Conservation (phyloP, 1,140 invertebrate species). For the Plutomurus gul region DNA sequence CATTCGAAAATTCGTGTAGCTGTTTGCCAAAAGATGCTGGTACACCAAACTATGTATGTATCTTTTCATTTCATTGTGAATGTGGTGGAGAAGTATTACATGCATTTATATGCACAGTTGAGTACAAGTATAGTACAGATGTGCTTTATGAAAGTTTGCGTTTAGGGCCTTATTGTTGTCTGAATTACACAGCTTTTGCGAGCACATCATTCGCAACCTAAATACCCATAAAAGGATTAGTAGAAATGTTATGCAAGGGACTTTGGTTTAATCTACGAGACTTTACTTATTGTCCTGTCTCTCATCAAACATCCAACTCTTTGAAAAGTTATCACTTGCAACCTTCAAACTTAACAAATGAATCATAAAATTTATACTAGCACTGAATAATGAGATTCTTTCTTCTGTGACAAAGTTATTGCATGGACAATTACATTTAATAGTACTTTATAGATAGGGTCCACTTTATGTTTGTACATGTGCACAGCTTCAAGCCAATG, state of each 20-base stretch:
- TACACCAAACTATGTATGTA: too few species aligned
- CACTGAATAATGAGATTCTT: not conserved
- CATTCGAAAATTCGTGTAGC: too few species aligned
- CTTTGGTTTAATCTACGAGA: not conserved
- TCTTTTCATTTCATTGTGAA: too few species aligned
- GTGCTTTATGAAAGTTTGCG: too few species aligned
- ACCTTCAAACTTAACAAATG: constrained; percentile 19
- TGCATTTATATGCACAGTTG: too few species aligned
- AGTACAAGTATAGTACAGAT: too few species aligned
- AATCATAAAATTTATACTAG: not conserved
- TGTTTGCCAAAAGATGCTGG: too few species aligned
- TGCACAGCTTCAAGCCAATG: too few species aligned
- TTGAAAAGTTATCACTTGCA: constrained; percentile 5
- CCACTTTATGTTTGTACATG: too few species aligned
- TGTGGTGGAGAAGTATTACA: too few species aligned
- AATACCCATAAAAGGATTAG: constrained; percentile 27
- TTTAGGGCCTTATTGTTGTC: not conserved
- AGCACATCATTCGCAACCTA: not conserved
- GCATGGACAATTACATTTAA: not conserved
- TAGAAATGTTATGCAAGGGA: constrained; percentile 14
- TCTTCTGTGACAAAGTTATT: not conserved
- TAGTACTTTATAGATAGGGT: not conserved
- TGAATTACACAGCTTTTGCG: not conserved
- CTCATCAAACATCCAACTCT: not conserved
- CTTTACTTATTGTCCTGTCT: constrained; percentile 21